Conservation (phyloP, 2,797 vertebrate genomes). For the Pseudochirops cupreus region DNA sequence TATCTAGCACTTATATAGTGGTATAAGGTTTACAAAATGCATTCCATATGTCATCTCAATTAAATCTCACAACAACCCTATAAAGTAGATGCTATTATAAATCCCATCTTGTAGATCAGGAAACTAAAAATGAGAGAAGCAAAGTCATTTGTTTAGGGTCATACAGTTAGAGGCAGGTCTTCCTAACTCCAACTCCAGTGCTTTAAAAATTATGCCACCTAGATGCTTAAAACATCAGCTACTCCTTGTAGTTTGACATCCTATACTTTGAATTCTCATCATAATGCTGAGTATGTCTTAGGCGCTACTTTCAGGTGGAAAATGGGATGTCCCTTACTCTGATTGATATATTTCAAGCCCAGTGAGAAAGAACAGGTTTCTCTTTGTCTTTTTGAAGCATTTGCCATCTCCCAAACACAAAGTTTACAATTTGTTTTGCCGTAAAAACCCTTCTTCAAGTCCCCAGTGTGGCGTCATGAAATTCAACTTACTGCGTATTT, state of each 20-base stretch:
- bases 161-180: not conserved
- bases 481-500: conserved; percentile 76
- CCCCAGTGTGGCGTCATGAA: not conserved
- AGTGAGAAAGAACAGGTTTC: not conserved
- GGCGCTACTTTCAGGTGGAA: not conserved
- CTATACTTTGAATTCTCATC: not conserved
- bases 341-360: not conserved
- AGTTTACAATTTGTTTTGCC: not conserved
- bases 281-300: not conserved
- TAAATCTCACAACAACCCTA: not conserved
- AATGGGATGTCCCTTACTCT: not conserved
- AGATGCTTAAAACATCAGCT: too few relatives aligned
- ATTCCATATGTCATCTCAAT: not conserved
- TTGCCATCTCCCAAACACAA: not conserved
- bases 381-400: conserved; percentile 8
- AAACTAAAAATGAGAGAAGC: not conserved
- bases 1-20: not conserved
- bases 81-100: not conserved
- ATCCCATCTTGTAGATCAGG: not conserved
- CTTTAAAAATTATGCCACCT: not conserved
- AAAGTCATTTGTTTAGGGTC: not conserved
- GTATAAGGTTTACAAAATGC: not conserved
- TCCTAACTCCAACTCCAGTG: not conserved
- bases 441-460: not conserved
- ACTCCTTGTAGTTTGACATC: not conserved